Evolutionary conservation across 2,797 vertebrate species (phyloP).

Genomic region (Erethizon dorsatum): DNA sequence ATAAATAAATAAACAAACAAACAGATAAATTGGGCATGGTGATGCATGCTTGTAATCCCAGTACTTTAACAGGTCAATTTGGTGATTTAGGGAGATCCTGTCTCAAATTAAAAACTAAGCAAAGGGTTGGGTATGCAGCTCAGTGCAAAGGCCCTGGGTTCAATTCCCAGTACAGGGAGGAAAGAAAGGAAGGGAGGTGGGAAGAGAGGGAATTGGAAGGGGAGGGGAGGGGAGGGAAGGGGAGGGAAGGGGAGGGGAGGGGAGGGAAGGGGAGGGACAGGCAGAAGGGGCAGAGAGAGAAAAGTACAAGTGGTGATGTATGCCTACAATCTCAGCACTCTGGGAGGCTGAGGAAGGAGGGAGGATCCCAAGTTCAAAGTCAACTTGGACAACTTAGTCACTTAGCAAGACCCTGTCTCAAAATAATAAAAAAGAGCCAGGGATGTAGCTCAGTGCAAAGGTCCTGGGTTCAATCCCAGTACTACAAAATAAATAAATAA

Average conservation of each 20-base stretch:
- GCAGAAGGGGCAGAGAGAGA: too few species aligned
- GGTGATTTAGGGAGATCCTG: background rate
- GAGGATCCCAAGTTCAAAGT: background rate
- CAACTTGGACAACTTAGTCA: background rate
- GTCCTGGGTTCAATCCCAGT: background rate
- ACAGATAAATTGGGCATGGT: background rate
- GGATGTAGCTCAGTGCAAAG: background rate
- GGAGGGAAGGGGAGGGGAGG: too few species aligned
- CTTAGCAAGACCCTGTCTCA: background rate
- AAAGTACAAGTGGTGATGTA: too few species aligned
- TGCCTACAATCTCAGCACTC: background rate
- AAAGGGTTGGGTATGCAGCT: background rate
- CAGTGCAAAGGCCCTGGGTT: background rate
- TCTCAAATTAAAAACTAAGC: too few species aligned
- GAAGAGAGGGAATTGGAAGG: too few species aligned
- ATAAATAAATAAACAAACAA: background rate
- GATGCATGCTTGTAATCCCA: background rate
- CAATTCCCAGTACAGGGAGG: background rate
- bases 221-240: too few species aligned
- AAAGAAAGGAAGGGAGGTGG: background rate
- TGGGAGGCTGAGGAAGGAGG: background rate
- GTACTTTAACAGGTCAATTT: background rate
- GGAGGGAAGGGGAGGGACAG: too few species aligned
- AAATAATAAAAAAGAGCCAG: background rate
- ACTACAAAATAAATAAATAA: background rate